Conservation (phyloP, 1,140 invertebrate genomes). For the Drosophila ananassae region DNA sequence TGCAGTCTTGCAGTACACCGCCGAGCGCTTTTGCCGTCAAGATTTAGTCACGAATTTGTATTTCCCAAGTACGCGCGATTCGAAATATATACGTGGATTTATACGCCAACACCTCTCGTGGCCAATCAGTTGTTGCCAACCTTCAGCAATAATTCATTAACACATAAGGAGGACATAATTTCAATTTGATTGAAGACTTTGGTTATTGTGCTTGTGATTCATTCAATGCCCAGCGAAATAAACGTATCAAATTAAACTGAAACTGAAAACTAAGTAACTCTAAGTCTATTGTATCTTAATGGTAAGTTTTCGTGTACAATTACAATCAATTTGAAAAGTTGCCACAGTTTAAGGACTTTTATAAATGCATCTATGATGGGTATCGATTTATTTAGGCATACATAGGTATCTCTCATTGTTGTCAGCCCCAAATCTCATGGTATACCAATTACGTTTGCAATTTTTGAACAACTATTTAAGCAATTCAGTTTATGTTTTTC, state of each 20-base stretch:
- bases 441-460: constrained; percentile 81
- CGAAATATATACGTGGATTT: background rate
- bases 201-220: constrained; percentile 54
- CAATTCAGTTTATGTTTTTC: constrained; percentile 75
- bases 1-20: constrained; percentile 51
- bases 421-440: constrained; percentile 39
- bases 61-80: constrained; percentile 65
- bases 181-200: background rate
- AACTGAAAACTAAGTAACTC: constrained; percentile 64
- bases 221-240: constrained; percentile 60
- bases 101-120: background rate
- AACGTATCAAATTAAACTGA: constrained; percentile 31
- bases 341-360: constrained; percentile 41
- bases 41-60: constrained; percentile 70
- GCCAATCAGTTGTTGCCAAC: background rate
- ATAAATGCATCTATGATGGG: constrained; percentile 63
- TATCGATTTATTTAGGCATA: constrained; percentile 48
- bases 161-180: background rate
- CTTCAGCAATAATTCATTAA: background rate
- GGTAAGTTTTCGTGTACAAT: constrained; percentile 70
- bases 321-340: constrained; percentile 76
- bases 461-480: constrained; percentile 80
- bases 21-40: constrained; percentile 31
- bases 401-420: constrained; percentile 51
- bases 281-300: constrained; percentile 73